Evolutionary conservation across 2,797 vertebrate species (phyloP), one percentile per base, ranked within the genome.

Genomic region (Syngnathus acus): DNA sequence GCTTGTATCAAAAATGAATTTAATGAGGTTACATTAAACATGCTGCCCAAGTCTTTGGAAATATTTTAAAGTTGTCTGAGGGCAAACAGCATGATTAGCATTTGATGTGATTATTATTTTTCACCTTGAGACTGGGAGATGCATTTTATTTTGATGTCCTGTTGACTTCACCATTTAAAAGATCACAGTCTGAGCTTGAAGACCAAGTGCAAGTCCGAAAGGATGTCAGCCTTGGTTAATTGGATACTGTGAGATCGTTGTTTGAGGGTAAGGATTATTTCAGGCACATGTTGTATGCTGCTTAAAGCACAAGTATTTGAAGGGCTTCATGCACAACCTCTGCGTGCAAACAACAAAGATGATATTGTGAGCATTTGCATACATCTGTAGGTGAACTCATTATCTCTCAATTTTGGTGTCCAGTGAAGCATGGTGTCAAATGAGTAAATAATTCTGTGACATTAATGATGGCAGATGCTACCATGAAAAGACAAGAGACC

Each of bases 171-270:
- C 57, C 37, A 39, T 59, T 59, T 39, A 59, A 39, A 38, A 39
- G 57, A 59, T 59, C 17, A 38, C 57, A 39, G 37, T 10, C 9
- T 39, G 17, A 9, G 8, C 37, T 39, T 38, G 37, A 19, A 59
- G 57, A 59, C 57, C n/a, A 38, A 59, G 57, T n/a, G 38, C 57
- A 59, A 38, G 37, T 59, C 57, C 19, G 37, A 59, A 38, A 59
- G 37, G 57, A 59, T 8, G 17, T 39, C 37, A 59, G 37, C 57
- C 17, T 59, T 59, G 57, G 37, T 59, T 37, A 59, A 17, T 39
- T 59, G 37, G 37, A 38, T 39, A 40, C 37, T 0, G 57, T 39
- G 17, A 40, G 57, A 59, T 59, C 39, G 10, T 38, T 7, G 57
- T 39, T 59, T 19, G 16, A 59, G 57, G 57, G 57, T 39, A 37